Base-by-base conservation (phyloP, 1,140 invertebrate species). In the Scaptomyza graminum region DNA sequence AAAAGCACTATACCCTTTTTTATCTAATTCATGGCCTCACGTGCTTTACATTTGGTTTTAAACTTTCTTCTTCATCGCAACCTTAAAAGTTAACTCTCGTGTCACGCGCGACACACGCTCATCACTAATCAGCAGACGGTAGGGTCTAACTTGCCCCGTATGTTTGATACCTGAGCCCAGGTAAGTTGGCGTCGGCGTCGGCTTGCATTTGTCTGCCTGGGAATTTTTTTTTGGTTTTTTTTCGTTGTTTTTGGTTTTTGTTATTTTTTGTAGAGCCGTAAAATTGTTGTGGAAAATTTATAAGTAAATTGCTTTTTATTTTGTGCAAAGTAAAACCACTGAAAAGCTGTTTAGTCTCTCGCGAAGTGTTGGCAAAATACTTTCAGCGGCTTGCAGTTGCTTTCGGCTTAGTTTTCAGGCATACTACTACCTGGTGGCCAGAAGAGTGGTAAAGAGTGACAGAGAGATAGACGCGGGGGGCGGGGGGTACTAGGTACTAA, bases 301-400 rank as follows among this genome's bases (percentile, higher is more conserved):
- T 73, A 73, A 73, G 70, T 73, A 73, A 73, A 73, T 68, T 73
- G 69, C 69, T 66, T 71, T 71, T 71, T 65, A 71, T 71, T 71
- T 71, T 71, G 67, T 50, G 60, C 52, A 64, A 64, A 70, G 51
- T 64, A 71, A 54, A 71, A 71, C 68, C 68, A 52, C 68, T 64
- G 62, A 65, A 65, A 71, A 71, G 70, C 63, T 68, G 68, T 73
- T 73, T 73, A 71, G 56, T 61, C 70, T 73, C 70, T 68, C 64
- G 64, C 64, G 64, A 73, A 73, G 70, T 73, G 70, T 68, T 73
- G n/a, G 70, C 55, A 67, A 73, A 73, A 73, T 68, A 73, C 63
- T 73, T 73, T 73, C 50, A 43, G 41, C 56, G 70, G 64, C 50
- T 67, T 60, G 49, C 59, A 61, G 55, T 49, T 49, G 49, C 31